Percentiles rank a stretch among this genome's conserved stretches.
Conservation (phyloP, 2,797 vertebrate genomes). For the Tapirus indicus region DNA sequence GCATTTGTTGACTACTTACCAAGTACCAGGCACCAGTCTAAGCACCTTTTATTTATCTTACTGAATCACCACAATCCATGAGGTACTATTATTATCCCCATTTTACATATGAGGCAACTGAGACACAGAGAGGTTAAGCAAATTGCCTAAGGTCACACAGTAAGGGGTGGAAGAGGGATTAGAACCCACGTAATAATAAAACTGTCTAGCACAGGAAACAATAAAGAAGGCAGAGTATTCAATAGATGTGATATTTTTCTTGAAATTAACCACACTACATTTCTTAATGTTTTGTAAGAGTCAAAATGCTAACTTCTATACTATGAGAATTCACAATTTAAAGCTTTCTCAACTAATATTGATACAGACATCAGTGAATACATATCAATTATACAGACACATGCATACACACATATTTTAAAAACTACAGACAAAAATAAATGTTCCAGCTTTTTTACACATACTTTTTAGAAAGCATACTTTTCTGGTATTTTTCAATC, state of each 20-base stretch:
- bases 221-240: not conserved
- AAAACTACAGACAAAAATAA: not conserved
- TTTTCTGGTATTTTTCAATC: conserved; percentile 22
- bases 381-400: not conserved
- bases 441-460: not conserved
- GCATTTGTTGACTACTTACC: not conserved
- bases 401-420: not conserved
- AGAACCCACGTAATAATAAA: not conserved
- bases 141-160: not conserved
- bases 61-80: not conserved
- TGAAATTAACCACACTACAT: not conserved
- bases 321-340: not conserved
- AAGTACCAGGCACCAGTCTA: not conserved
- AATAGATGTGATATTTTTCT: not conserved
- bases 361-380: not conserved
- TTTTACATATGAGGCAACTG: not conserved
- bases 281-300: conserved; percentile 54
- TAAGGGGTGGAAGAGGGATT: not conserved
- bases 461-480: not conserved
- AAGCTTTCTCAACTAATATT: not conserved
- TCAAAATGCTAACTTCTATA: not conserved
- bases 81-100: not conserved
- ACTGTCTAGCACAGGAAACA: not conserved
- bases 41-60: not conserved
- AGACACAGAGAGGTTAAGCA: not conserved